Evolutionary conservation across 1,140 invertebrate genomes (phyloP).

Genomic region (Philotrypesis tridentata): DNA sequence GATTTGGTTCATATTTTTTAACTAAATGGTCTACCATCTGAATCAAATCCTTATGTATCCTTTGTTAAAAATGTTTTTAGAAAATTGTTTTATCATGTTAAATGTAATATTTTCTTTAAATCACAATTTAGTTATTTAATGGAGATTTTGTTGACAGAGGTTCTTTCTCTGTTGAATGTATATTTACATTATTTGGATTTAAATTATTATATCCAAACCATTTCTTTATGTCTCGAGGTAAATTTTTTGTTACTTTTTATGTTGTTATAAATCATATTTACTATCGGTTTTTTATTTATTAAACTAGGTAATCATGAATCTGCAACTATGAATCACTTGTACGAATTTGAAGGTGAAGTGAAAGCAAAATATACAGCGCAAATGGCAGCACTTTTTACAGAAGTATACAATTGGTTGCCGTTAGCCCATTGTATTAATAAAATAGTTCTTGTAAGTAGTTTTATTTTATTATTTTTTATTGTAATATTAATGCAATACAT

Average conservation of each 20-base stretch:
- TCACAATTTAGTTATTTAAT: slow-evolving; percentile 87
- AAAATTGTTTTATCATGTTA: slow-evolving; percentile 34
- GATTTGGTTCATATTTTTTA: slow-evolving; percentile 99
- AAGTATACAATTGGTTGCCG: slow-evolving; percentile 98
- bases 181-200: slow-evolving; percentile 97
- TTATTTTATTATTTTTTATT: background rate
- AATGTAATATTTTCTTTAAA: slow-evolving; percentile 59
- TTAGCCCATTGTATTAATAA: slow-evolving; percentile 96
- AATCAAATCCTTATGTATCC: slow-evolving; percentile 95
- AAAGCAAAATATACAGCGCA: slow-evolving; percentile 94
- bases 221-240: slow-evolving; percentile 98
- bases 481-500: slow-evolving; percentile 5
- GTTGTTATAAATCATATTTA: background rate
- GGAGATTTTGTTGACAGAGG: slow-evolving; percentile 99
- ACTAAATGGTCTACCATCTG: slow-evolving; percentile 95
- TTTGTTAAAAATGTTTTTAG: slow-evolving; percentile 58
- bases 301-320: slow-evolving; percentile 96
- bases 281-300: slow-evolving; percentile 8
- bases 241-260: slow-evolving; percentile 58
- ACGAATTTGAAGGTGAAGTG: slow-evolving; percentile 98
- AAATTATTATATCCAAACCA: slow-evolving; percentile 97
- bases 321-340: slow-evolving; percentile 99
- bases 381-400: slow-evolving; percentile 98
- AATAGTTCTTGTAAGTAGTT: slow-evolving; percentile 85
- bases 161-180: slow-evolving; percentile 99